A percentile compares a stretch with the other conserved stretches of the same genome.
Evolutionary conservation across 2,888 invertebrate species (phyloP).

Genomic region (Rhodophaea formosa): DNA sequence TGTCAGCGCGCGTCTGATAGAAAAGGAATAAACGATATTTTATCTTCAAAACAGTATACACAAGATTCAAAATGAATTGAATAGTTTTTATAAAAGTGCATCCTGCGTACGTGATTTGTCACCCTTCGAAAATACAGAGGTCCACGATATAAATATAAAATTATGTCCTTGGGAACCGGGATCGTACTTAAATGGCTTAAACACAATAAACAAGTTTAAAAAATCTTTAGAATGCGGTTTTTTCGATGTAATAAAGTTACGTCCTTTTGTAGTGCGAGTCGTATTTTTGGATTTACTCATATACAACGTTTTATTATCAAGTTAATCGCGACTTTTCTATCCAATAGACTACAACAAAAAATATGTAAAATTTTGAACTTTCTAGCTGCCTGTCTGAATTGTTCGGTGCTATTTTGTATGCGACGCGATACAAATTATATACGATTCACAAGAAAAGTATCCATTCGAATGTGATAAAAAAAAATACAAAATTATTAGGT

Average conservation of each 20-base stretch:
- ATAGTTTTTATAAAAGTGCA: constrained; percentile 26
- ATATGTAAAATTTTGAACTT: constrained; percentile 22
- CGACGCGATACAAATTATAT: no score
- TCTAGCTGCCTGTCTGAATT: no score
- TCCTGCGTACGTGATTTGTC: constrained; percentile 52
- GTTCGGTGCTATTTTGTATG: no score
- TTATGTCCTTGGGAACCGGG: constrained; percentile 66
- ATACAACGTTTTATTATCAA: constrained; percentile 34
- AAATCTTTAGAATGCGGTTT: constrained; percentile 49
- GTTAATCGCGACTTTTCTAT: constrained; percentile 26
- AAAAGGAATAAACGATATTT: constrained; percentile 21
- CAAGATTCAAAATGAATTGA: constrained; percentile 26
- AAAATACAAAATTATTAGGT: no score
- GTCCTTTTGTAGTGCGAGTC: constrained; percentile 28
- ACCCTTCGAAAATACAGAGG: constrained; percentile 39
- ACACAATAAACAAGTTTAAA: constrained; percentile 54
- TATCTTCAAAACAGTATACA: constrained; percentile 17
- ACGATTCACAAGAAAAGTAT: no score
- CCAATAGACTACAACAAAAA: constrained; percentile 20
- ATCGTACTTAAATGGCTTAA: constrained; percentile 44
- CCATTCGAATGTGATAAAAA: no score
- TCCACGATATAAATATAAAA: constrained; percentile 53
- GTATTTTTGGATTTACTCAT: constrained; percentile 24
- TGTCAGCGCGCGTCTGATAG: constrained; percentile 44
- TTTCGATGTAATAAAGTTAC: constrained; percentile 48